phyloP scores from a whole-genome alignment of 2,113 vertebrate genomes.

The Indicator maculatus region DNA sequence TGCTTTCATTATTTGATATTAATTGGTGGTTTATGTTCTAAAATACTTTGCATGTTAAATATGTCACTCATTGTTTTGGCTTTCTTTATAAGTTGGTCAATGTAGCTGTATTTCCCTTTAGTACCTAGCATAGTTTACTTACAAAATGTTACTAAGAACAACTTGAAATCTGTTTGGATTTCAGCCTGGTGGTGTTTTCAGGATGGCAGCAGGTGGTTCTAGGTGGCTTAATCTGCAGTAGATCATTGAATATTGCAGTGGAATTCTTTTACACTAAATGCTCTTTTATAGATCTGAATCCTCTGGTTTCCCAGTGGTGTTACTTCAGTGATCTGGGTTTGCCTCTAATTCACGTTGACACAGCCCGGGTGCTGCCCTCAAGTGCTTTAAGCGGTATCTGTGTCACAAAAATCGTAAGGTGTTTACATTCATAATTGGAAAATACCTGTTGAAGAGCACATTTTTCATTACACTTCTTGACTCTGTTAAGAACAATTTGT shows the following conservation, averaged over 20 bases:
- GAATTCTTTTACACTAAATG: not conserved
- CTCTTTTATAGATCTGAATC: rapidly evolving
- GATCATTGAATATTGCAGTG: not conserved
- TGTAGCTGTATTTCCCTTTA: not conserved
- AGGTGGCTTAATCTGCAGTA: not conserved
- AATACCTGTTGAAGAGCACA: not conserved
- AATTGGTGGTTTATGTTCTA: not conserved
- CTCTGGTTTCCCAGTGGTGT: not conserved
- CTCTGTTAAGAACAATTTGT: not conserved
- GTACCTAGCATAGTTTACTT: not conserved
- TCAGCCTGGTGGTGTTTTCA: not conserved
- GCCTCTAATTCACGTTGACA: not conserved
- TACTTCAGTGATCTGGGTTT: not conserved
- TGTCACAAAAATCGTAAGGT: not conserved
- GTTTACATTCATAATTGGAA: not conserved
- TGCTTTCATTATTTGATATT: not conserved
- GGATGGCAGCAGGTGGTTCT: not conserved
- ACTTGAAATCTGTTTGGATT: not conserved
- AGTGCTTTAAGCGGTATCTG: not conserved
- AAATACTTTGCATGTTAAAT: not conserved
- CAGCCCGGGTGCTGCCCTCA: not conserved
- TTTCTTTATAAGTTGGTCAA: not conserved
- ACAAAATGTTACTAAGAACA: not conserved
- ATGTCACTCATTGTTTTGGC: not conserved
- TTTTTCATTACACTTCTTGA: not conserved